These are phyloP conservation scores for Drosophila truncata DNA, from an alignment of 1,140 invertebrate species.

Conservation along the genomic window DNA sequence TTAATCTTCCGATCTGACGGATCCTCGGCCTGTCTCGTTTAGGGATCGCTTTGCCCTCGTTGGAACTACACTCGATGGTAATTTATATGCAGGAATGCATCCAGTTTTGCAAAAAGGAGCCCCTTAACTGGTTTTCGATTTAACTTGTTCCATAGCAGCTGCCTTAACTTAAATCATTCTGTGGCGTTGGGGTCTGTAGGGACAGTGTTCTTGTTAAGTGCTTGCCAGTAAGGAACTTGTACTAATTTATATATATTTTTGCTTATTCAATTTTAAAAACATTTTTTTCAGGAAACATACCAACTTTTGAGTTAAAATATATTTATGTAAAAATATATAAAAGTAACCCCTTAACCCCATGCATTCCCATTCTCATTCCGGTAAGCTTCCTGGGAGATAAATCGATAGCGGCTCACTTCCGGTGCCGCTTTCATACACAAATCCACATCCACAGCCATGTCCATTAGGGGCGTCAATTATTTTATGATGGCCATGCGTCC, in stretches of 20 bases:
- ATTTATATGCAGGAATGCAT: slow-evolving; percentile 68
- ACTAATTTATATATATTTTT: background rate
- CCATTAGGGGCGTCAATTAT: slow-evolving; percentile 64
- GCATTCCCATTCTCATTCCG: background rate
- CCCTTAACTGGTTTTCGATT: slow-evolving; percentile 39
- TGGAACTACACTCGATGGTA: slow-evolving; percentile 17
- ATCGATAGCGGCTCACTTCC: slow-evolving; percentile 1
- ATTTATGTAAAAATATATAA: background rate
- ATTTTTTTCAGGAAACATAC: too few relatives aligned
- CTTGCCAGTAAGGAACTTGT: background rate
- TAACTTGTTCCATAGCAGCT: slow-evolving; percentile 21
- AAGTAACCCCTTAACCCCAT: background rate
- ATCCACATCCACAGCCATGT: slow-evolving; percentile 12
- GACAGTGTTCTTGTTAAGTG: background rate
- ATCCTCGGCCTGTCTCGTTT: slow-evolving; percentile 29
- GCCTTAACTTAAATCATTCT: slow-evolving; percentile 8
- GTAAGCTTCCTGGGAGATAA: slow-evolving; percentile 2
- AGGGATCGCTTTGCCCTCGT: slow-evolving; percentile 39
- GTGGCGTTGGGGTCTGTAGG: background rate
- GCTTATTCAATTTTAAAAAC: background rate
- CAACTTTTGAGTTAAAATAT: too few relatives aligned
- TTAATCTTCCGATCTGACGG: slow-evolving; percentile 49
- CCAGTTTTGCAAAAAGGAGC: slow-evolving; percentile 6
- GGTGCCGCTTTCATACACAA: background rate
- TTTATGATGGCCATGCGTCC: slow-evolving; percentile 72